phyloP scores from a whole-genome alignment of 1,140 invertebrate species.

The Acyrthosiphon pisum region DNA sequence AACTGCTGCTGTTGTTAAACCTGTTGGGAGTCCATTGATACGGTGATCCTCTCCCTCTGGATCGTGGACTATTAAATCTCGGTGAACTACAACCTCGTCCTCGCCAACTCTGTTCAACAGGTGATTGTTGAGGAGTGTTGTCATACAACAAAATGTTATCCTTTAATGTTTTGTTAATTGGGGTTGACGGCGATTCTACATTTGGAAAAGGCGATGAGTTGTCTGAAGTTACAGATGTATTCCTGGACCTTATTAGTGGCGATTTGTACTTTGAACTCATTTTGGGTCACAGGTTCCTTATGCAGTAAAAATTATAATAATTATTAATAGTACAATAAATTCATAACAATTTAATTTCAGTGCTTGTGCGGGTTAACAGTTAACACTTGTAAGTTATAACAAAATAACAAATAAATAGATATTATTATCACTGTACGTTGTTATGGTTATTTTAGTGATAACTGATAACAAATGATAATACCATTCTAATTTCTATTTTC shows the following conservation, averaged over 20 bases:
- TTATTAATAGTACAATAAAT: neutral
- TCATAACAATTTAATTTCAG: neutral
- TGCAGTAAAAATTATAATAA: too few species aligned
- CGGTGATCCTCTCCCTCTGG: constrained; percentile 8
- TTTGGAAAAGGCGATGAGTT: neutral
- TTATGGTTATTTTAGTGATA: neutral
- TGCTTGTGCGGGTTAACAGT: neutral
- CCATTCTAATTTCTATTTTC: too few species aligned
- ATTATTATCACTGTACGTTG: neutral
- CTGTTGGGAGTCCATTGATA: constrained; percentile 14
- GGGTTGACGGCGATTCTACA: neutral
- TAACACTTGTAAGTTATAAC: neutral
- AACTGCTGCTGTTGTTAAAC: constrained; percentile 17
- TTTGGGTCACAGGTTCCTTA: neutral
- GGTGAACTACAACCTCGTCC: constrained; percentile 40
- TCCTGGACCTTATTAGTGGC: neutral
- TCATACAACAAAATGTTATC: neutral
- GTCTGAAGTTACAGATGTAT: neutral
- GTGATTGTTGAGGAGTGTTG: neutral
- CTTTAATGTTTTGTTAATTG: neutral
- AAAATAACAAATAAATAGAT: neutral
- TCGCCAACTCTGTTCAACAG: neutral
- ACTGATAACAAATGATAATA: neutral
- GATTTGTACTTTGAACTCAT: constrained; percentile 43
- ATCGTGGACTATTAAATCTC: neutral